Percentiles rank a stretch among this genome's conserved stretches.
These are phyloP conservation scores for Rosalia funebris DNA, from an alignment of 2,888 invertebrate genomes.

Conservation along the genomic window DNA sequence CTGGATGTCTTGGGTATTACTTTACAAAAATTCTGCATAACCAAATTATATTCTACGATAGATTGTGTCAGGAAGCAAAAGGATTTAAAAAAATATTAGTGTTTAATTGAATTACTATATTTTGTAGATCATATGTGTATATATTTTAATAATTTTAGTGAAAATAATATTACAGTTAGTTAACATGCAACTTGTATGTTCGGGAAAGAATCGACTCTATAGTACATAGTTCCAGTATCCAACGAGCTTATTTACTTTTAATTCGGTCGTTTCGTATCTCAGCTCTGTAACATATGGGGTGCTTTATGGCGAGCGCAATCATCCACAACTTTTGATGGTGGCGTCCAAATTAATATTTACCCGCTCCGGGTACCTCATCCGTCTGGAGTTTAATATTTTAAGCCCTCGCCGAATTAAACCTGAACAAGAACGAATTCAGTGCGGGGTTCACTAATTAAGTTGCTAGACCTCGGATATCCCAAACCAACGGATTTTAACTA, in stretches of 20 bases:
- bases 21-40: too few species aligned
- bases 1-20: too few species aligned
- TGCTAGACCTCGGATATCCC: conserved; percentile 7
- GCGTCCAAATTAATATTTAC: conserved; percentile 35
- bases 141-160: too few species aligned
- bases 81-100: too few species aligned
- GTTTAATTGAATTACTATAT: too few species aligned
- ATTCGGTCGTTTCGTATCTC: not conserved
- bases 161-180: too few species aligned
- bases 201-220: not conserved
- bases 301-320: not conserved
- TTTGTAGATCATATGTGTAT: too few species aligned
- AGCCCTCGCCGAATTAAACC: conserved; percentile 21
- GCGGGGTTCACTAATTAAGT: conserved; percentile 24
- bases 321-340: conserved; percentile 1
- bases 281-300: not conserved
- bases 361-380: conserved; percentile 18
- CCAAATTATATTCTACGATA: too few species aligned
- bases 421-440: conserved; percentile 1
- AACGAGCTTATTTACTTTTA: not conserved
- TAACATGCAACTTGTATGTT: too few species aligned
- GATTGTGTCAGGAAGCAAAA: too few species aligned
- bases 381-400: conserved; percentile 29
- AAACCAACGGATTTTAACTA: conserved; percentile 19
- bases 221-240: not conserved